Conservation (phyloP, 2,797 vertebrate species). For the Melanotaenia trifasciata region DNA sequence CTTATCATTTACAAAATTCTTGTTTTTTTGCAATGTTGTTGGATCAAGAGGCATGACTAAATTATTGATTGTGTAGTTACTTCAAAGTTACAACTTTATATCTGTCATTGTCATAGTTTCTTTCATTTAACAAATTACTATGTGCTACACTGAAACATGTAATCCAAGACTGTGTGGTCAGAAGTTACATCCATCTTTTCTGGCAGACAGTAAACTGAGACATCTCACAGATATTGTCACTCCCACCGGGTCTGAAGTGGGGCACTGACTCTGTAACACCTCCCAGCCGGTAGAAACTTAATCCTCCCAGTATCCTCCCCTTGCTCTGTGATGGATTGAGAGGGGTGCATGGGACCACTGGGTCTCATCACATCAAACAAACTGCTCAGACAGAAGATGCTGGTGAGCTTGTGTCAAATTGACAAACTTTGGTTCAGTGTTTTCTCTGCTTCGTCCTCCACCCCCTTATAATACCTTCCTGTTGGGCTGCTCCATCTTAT, state of each 20-base stretch:
- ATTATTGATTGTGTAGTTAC: background rate
- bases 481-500: constrained; percentile 15
- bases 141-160: background rate
- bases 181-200: constrained; percentile 1
- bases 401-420: constrained; percentile 38
- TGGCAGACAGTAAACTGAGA: constrained; percentile 13
- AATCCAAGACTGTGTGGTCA: constrained; percentile 13
- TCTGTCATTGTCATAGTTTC: background rate
- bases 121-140: constrained; percentile 4
- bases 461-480: background rate
- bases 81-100: background rate
- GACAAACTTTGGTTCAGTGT: constrained; percentile 48
- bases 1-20: too few relatives aligned
- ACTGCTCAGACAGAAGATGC: constrained; percentile 20
- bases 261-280: constrained; percentile 42
- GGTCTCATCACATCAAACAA: constrained; percentile 40
- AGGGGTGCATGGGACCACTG: constrained; percentile 14
- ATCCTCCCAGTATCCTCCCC: constrained; percentile 47
- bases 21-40: too few relatives aligned
- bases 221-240: constrained; percentile 21
- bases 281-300: constrained; percentile 50
- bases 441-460: background rate
- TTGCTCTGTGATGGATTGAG: constrained; percentile 51
- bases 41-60: background rate
- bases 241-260: constrained; percentile 32